phyloP scores from a whole-genome alignment of 2,888 invertebrate genomes.

The Drosophila anceps region DNA sequence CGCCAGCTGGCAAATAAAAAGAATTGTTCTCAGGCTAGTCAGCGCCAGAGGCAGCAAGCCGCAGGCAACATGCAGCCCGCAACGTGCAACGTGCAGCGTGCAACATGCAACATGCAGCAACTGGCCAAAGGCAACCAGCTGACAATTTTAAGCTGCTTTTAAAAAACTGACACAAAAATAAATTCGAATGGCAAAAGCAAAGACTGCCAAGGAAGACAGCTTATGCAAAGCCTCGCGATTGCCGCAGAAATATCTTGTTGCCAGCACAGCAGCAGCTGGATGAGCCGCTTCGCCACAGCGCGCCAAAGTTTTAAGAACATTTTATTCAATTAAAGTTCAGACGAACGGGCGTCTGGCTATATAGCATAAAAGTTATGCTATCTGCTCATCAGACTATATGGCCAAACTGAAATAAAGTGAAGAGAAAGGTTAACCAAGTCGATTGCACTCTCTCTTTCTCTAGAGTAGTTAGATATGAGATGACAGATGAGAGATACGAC shows the following conservation, averaged over 20 bases:
- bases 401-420: too few relatives aligned
- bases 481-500: too few relatives aligned
- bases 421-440: too few relatives aligned
- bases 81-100: slow-evolving; percentile 17
- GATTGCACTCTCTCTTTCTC: too few relatives aligned
- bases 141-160: slow-evolving; percentile 51
- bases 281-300: not conserved
- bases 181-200: not conserved
- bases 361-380: too few relatives aligned
- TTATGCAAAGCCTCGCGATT: slow-evolving; percentile 35
- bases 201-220: slow-evolving; percentile 27
- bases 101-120: slow-evolving; percentile 11
- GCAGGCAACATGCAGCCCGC: slow-evolving; percentile 11
- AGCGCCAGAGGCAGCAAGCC: slow-evolving; percentile 6
- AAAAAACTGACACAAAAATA: slow-evolving; percentile 23
- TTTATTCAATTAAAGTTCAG: slow-evolving; percentile 1
- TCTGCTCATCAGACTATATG: too few relatives aligned
- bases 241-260: slow-evolving; percentile 14
- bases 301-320: not conserved
- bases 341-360: too few relatives aligned
- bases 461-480: too few relatives aligned
- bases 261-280: not conserved
- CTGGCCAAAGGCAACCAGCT: slow-evolving; percentile 30
- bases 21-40: slow-evolving; percentile 52
- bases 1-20: slow-evolving; percentile 72